Evolutionary conservation across 2,888 invertebrate species (phyloP).

Genomic region (Nipponacmea schrenckii): DNA sequence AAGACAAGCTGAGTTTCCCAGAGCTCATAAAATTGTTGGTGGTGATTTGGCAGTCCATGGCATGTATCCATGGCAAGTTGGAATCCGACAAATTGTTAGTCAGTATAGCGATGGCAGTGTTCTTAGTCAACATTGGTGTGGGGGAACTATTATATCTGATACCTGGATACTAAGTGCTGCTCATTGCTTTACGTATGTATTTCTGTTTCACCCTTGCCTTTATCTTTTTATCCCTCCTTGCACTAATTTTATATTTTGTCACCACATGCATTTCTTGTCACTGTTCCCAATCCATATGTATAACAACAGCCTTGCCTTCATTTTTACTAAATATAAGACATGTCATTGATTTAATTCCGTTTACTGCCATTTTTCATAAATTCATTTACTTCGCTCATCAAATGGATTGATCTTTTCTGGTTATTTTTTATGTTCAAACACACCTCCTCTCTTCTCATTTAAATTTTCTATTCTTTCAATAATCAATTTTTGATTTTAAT

Average conservation of each 20-base stretch:
- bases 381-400: slow-evolving; percentile 1
- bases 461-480: too few relatives aligned
- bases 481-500: too few relatives aligned
- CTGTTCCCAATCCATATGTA: too few relatives aligned
- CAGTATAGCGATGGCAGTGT: slow-evolving; percentile 16
- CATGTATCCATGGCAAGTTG: slow-evolving; percentile 62
- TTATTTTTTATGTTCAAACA: too few relatives aligned
- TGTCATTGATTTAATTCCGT: too few relatives aligned
- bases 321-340: too few relatives aligned
- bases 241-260: not conserved
- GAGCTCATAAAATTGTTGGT: slow-evolving; percentile 48
- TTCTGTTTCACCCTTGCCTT: not conserved
- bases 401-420: not conserved
- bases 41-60: slow-evolving; percentile 54
- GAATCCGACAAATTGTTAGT: slow-evolving; percentile 34
- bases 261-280: slow-evolving; percentile 2
- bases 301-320: too few relatives aligned
- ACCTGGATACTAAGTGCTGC: slow-evolving; percentile 64
- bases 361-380: not conserved
- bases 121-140: slow-evolving; percentile 51
- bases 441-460: too few relatives aligned
- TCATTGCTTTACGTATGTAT: slow-evolving; percentile 60
- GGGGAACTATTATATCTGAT: slow-evolving; percentile 57
- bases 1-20: slow-evolving; percentile 30
- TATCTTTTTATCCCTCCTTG: too few relatives aligned